phyloP scores from a whole-genome alignment of 1,140 invertebrate species.

The Plutomurus gul region DNA sequence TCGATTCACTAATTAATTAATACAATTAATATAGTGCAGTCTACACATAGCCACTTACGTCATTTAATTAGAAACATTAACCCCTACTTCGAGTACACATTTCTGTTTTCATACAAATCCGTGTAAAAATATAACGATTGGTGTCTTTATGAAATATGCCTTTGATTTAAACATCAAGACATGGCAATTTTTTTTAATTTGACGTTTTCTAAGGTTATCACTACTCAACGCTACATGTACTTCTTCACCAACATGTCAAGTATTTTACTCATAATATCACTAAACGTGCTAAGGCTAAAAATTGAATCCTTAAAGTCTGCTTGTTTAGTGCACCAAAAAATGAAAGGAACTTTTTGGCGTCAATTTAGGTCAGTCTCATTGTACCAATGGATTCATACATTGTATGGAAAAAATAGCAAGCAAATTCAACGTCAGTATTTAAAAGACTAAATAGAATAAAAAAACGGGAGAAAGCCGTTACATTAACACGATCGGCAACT shows the following conservation, averaged over 20 bases:
- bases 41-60: neutral
- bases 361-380: slow-evolving; percentile 26
- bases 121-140: slow-evolving; percentile 21
- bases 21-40: slow-evolving; percentile 11
- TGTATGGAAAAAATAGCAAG: neutral
- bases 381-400: slow-evolving; percentile 16
- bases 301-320: neutral
- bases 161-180: neutral
- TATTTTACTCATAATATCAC: neutral
- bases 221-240: neutral
- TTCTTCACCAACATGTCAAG: neutral
- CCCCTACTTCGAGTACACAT: neutral
- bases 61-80: slow-evolving; percentile 5
- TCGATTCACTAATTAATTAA: neutral
- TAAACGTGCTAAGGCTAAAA: neutral
- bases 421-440: neutral
- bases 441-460: slow-evolving; percentile 6
- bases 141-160: neutral
- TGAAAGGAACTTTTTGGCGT: slow-evolving; percentile 10
- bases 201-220: neutral
- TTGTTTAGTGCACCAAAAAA: neutral
- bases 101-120: slow-evolving; percentile 4
- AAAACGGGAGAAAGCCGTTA: slow-evolving; percentile 2
- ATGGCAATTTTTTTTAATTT: neutral
- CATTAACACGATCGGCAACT: too few relatives aligned